phyloP scores from a whole-genome alignment of 2,888 invertebrate genomes.

The Ophion slaviceki region DNA sequence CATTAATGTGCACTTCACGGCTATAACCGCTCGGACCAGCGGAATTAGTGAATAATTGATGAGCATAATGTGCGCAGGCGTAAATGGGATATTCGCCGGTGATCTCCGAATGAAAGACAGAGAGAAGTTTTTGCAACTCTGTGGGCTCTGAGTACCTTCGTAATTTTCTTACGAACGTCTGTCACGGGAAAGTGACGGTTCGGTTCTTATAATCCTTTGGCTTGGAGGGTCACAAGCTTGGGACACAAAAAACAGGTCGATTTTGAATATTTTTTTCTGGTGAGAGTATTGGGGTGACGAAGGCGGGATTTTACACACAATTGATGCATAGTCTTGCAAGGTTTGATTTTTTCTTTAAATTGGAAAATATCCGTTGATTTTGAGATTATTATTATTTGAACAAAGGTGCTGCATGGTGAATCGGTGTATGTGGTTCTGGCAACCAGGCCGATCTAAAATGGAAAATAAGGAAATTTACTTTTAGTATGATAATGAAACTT shows the following conservation, averaged over 20 bases:
- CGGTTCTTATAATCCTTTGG: neutral
- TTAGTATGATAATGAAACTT: too few relatives aligned
- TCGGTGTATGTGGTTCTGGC: too few relatives aligned
- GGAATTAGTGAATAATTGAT: slow-evolving; percentile 25
- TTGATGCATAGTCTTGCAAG: too few relatives aligned
- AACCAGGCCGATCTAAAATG: too few relatives aligned
- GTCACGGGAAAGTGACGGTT: neutral
- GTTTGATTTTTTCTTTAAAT: too few relatives aligned
- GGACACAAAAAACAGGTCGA: neutral
- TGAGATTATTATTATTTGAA: too few relatives aligned
- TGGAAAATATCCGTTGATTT: too few relatives aligned
- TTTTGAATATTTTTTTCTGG: neutral
- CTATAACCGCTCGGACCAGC: neutral
- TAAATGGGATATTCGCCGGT: neutral
- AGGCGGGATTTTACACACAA: too few relatives aligned
- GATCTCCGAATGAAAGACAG: neutral
- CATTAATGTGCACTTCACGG: slow-evolving; percentile 42
- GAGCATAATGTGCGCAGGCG: neutral
- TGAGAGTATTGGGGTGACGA: too few relatives aligned
- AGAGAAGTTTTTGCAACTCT: neutral
- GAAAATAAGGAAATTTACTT: too few relatives aligned
- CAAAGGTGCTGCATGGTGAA: too few relatives aligned
- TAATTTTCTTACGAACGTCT: neutral
- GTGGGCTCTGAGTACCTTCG: neutral
- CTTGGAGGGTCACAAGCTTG: neutral